Evolutionary conservation across 2,797 vertebrate species (phyloP).

Genomic region (Myoxocephalus aenaeus): DNA sequence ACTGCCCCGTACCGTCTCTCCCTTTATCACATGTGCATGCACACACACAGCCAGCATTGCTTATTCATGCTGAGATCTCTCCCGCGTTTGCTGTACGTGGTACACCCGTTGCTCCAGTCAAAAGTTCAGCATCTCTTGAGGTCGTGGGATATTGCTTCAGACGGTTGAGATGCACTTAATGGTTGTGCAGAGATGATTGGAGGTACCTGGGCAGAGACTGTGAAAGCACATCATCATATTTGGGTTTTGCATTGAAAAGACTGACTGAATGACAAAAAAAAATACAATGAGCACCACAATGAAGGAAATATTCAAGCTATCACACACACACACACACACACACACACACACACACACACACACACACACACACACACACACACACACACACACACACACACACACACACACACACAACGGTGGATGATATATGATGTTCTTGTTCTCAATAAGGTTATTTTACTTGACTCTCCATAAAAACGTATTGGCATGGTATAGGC

Average conservation of each 20-base stretch:
- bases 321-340: too few species aligned
- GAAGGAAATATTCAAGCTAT: background rate
- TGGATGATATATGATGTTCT: background rate
- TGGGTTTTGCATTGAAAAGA: conserved; percentile 2
- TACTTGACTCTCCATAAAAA: background rate
- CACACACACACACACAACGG: too few species aligned
- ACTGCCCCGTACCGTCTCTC: background rate
- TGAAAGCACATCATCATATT: background rate
- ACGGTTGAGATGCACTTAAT: background rate
- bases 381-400: too few species aligned
- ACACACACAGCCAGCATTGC: background rate
- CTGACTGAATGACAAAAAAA: background rate
- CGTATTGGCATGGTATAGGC: background rate
- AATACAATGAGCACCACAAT: background rate
- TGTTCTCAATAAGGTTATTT: background rate
- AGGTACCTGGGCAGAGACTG: background rate
- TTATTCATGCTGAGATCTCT: conserved; percentile 10
- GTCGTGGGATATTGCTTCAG: background rate
- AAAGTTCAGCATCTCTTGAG: conserved; percentile 3
- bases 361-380: too few species aligned
- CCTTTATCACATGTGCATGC: background rate
- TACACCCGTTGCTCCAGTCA: conserved; percentile 1
- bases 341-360: too few species aligned
- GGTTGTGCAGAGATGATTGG: conserved; percentile 4
- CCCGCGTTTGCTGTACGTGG: background rate